Percentiles rank a stretch among this genome's conserved stretches.
Evolutionary conservation across 2,797 vertebrate species (phyloP).

Genomic region (Peromyscus eremicus): DNA sequence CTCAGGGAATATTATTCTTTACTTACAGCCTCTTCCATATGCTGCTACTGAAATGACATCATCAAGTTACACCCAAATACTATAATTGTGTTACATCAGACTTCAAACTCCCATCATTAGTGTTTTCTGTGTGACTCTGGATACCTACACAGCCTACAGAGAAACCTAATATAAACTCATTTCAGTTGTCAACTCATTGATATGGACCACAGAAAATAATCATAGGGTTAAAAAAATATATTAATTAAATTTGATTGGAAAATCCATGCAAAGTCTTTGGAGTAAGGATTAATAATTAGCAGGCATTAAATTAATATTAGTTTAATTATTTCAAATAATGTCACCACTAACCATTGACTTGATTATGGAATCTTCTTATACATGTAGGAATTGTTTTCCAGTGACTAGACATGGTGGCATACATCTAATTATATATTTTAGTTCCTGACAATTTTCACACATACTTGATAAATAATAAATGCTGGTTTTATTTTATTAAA

Average conservation of each 20-base stretch:
- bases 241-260: conserved; percentile 17
- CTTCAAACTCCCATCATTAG: background rate
- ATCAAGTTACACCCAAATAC: background rate
- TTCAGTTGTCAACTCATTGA: background rate
- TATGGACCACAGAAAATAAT: background rate
- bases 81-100: background rate
- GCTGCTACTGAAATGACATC: background rate
- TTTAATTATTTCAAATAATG: background rate
- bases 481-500: background rate
- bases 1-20: background rate
- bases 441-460: background rate
- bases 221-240: background rate
- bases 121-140: background rate
- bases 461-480: background rate
- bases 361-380: conserved; percentile 2
- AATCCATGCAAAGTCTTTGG: background rate
- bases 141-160: background rate
- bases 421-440: background rate
- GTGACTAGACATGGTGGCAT: background rate
- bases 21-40: background rate
- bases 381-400: background rate
- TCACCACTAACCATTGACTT: background rate
- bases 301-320: conserved; percentile 12
- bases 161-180: background rate
- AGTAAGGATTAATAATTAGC: background rate